phyloP scores from a whole-genome alignment of 2,113 vertebrate species.

The Vanacampus margaritifer region DNA sequence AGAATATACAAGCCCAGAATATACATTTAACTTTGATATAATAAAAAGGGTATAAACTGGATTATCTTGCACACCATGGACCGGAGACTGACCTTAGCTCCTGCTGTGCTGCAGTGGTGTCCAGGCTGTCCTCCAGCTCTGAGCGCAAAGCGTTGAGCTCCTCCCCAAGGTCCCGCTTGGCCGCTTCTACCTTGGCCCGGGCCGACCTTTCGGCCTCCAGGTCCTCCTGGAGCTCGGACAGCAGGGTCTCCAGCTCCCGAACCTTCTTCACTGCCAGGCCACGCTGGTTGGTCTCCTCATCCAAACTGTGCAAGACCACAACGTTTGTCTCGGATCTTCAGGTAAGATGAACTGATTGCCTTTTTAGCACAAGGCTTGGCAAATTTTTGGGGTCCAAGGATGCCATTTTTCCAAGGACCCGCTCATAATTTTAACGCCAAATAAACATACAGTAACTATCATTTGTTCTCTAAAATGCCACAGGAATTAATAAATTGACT shows the following conservation, averaged over 20 bases:
- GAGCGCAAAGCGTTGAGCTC: slow-evolving; percentile 89
- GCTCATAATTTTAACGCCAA: too few relatives aligned
- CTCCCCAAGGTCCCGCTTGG: slow-evolving; percentile 85
- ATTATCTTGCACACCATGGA: not conserved
- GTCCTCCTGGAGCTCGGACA: slow-evolving; percentile 91
- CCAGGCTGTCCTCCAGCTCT: slow-evolving; percentile 92
- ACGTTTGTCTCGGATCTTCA: not conserved
- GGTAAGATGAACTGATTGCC: not conserved
- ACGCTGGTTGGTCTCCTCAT: slow-evolving; percentile 85
- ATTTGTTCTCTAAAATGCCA: too few relatives aligned
- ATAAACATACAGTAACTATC: too few relatives aligned
- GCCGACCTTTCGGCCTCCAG: slow-evolving; percentile 81
- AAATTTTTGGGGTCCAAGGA: not conserved
- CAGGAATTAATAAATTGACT: too few relatives aligned
- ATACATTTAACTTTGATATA: too few relatives aligned
- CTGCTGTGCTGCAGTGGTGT: slow-evolving; percentile 88
- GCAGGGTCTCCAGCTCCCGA: slow-evolving; percentile 84
- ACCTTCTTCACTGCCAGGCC: slow-evolving; percentile 83
- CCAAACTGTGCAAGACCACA: slow-evolving; percentile 71
- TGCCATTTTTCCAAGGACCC: too few relatives aligned
- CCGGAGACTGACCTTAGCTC: slow-evolving; percentile 80
- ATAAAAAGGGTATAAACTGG: not conserved
- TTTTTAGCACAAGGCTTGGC: not conserved
- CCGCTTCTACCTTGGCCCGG: slow-evolving; percentile 85
- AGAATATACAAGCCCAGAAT: too few relatives aligned